Conservation (phyloP, 37 sponge, comb jelly and placozoan species). For the Spongilla lacustris region DNA sequence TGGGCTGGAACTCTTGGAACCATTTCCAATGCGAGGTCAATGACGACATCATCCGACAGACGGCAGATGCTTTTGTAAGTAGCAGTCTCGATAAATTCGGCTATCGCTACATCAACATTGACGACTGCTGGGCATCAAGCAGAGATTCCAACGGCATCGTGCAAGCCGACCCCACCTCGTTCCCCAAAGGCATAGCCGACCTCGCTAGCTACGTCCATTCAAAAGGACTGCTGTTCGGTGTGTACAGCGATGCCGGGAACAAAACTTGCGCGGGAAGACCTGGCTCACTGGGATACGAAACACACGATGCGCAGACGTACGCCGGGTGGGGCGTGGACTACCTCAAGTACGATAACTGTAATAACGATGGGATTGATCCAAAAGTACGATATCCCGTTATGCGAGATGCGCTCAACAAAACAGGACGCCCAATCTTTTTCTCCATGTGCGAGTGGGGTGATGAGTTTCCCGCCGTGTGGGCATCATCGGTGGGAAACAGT, state of each 20-base stretch:
- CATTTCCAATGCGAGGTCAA: constrained; percentile 54
- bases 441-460: constrained; percentile 85
- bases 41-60: constrained; percentile 29
- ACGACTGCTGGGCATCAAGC: constrained; percentile 83
- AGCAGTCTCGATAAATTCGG: constrained; percentile 37
- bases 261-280: constrained; percentile 78
- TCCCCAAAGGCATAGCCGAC: constrained; percentile 77
- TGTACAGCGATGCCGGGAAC: constrained; percentile 88
- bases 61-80: constrained; percentile 45
- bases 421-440: constrained; percentile 79
- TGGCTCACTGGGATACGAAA: constrained; percentile 80
- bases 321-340: constrained; percentile 82
- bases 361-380: constrained; percentile 35
- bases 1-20: constrained; percentile 86
- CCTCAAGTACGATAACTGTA: constrained; percentile 87
- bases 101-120: constrained; percentile 67
- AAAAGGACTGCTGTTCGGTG: constrained; percentile 78
- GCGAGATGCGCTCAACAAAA: constrained; percentile 79
- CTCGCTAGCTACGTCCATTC: constrained; percentile 63
- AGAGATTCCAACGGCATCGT: constrained; percentile 42
- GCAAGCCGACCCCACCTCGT: constrained; percentile 58
- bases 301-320: constrained; percentile 70
- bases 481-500: constrained; percentile 77
- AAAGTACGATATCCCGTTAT: constrained; percentile 74
- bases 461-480: constrained; percentile 76